phyloP scores from a whole-genome alignment of 2,888 invertebrate species.

The Xestia c-nigrum region DNA sequence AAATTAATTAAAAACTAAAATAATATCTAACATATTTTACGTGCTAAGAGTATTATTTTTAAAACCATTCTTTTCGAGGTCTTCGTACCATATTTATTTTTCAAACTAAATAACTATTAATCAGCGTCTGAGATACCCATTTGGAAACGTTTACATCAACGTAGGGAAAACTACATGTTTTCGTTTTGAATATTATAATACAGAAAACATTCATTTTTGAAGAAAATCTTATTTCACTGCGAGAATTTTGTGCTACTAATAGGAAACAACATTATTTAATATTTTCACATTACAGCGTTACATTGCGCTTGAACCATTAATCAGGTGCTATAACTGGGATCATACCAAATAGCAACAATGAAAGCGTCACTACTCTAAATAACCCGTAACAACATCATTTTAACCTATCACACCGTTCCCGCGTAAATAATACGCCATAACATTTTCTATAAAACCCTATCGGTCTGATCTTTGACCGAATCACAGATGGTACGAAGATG shows the following conservation, averaged over 20 bases:
- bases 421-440: slow-evolving; percentile 48
- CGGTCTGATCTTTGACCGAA: slow-evolving; percentile 35
- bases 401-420: slow-evolving; percentile 24
- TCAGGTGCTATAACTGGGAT: slow-evolving; percentile 29
- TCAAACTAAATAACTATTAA: neutral
- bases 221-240: neutral
- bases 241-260: slow-evolving; percentile 41
- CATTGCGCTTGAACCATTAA: slow-evolving; percentile 10
- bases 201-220: neutral
- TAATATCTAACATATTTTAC: slow-evolving; percentile 63
- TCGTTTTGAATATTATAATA: neutral
- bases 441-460: slow-evolving; percentile 13
- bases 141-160: neutral
- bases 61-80: slow-evolving; percentile 59
- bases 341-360: slow-evolving; percentile 1
- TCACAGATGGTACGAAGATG: slow-evolving; percentile 71
- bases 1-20: slow-evolving; percentile 50
- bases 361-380: slow-evolving; percentile 13
- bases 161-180: neutral
- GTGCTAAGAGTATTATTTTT: slow-evolving; percentile 76
- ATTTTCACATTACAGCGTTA: neutral
- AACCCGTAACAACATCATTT: slow-evolving; percentile 18
- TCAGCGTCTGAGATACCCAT: slow-evolving; percentile 1
- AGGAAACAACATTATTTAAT: neutral
- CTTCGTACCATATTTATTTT: slow-evolving; percentile 63